Evolutionary conservation across 2,888 invertebrate genomes (phyloP).

Genomic region (Orgyia antiqua): DNA sequence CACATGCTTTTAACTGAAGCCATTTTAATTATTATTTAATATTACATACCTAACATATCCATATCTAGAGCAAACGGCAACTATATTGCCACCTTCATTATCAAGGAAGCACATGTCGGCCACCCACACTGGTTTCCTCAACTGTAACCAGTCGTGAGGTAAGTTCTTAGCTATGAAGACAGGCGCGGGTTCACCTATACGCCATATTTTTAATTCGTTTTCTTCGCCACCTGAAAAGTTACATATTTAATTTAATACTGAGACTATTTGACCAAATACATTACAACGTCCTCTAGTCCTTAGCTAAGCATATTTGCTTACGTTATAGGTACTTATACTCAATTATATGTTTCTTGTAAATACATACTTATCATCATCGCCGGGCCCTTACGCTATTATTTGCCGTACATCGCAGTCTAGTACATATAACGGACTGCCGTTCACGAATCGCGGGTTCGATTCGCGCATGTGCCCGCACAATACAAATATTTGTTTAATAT

Average conservation of each 20-base stretch:
- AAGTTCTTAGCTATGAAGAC: constrained; percentile 84
- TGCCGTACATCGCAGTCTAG: no score
- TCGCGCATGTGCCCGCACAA: no score
- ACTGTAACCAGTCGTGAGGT: constrained; percentile 88
- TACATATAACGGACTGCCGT: no score
- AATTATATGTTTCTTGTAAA: no score
- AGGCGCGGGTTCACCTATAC: constrained; percentile 71
- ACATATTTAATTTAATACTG: background rate
- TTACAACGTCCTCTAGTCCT: background rate
- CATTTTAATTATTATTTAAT: no score
- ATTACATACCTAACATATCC: constrained; percentile 87
- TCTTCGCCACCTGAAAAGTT: constrained; percentile 87
- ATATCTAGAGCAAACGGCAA: constrained; percentile 87
- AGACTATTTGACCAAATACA: background rate
- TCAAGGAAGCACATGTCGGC: constrained; percentile 88
- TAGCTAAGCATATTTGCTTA: background rate
- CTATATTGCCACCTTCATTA: constrained; percentile 72
- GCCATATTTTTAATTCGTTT: constrained; percentile 92
- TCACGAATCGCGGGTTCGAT: no score
- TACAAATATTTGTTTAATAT: no score
- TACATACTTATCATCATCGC: no score
- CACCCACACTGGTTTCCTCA: constrained; percentile 91
- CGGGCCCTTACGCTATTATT: no score
- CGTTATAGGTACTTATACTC: no score
- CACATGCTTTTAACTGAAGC: no score